Conservation (phyloP, 2,888 invertebrate species). For the Drosophila fulvimacula region DNA sequence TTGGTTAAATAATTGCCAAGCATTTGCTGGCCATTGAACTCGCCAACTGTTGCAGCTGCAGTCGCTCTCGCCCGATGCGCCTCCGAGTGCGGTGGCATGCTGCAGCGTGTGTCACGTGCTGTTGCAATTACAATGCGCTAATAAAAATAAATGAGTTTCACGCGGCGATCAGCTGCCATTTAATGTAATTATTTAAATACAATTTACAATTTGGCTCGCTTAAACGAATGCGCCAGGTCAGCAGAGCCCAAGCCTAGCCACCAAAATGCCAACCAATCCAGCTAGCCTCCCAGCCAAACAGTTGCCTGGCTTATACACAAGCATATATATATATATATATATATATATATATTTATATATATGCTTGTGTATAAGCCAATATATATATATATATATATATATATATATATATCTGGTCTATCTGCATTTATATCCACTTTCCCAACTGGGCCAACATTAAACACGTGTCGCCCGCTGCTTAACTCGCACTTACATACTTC, state of each 20-base stretch:
- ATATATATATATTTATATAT: background rate
- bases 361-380: too few relatives aligned
- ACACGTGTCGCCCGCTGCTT: conserved; percentile 54
- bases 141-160: conserved; percentile 77
- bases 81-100: background rate
- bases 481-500: conserved; percentile 53
- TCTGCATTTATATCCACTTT: background rate
- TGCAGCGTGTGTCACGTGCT: conserved; percentile 23
- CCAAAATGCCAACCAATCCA: background rate
- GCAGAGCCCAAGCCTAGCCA: conserved; percentile 1
- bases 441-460: conserved; percentile 3
- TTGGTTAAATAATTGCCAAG: conserved; percentile 66
- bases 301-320: background rate
- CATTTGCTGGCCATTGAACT: conserved; percentile 54
- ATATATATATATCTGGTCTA: background rate
- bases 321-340: background rate
- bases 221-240: conserved; percentile 23
- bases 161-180: conserved; percentile 71
- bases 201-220: conserved; percentile 66
- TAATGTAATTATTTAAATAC: conserved; percentile 78
- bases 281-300: background rate
- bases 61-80: background rate
- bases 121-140: conserved; percentile 67
- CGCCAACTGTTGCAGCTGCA: conserved; percentile 13
- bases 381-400: background rate